Base-by-base conservation (phyloP, 2,888 invertebrate species). In the Parnassius mnemosyne region DNA sequence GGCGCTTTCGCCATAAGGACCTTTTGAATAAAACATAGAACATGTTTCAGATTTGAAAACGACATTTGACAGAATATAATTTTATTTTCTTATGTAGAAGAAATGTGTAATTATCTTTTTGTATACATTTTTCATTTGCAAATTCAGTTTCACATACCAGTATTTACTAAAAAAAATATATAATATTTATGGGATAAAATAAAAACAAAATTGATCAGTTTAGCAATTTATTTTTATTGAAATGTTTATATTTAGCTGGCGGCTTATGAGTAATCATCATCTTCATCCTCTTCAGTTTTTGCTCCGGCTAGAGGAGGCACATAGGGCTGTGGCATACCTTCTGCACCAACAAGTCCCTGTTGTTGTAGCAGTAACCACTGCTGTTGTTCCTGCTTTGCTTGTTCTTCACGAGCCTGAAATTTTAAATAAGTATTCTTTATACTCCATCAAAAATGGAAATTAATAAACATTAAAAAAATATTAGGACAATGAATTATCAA, bases 331-430 rank as follows among this genome's bases (percentile, higher is more conserved):
- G 83, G 77, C 1, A 73, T 68, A 12, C 85, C 88, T 49, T 89
- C 90, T 10, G 83, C 71, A 0, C 85, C 85, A 3, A 80, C 80
- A 13, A 89, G 66, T 1, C 90, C 89, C 69, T 90, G 90, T 65
- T 90, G 91, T 68, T 97, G 98, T 74, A 98, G 89, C 71, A 96
- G 94, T 69, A 96, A 93, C 97, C 97, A 98, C 77, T 98, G 97
- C 72, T 98, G 97, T 76, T 98, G 98, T 67, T 97, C 96, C 69
- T 97, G 96, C 62, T 95, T 97, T 9, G 98, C 97, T 87, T 98
- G 97, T 82, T 97, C 97, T 81, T 97, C 97, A 67, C 97, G 92
- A 2, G 98, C 98, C 92, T 92, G 71, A 20, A 73, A 72, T 56
- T 46, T 57, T 44, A 50, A 43, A 46, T 7, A n/a, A 11, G 12